Percentiles rank a stretch among this genome's conserved stretches.
phyloP scores from a whole-genome alignment of 2,113 vertebrate species.

The Polypterus bichir region DNA sequence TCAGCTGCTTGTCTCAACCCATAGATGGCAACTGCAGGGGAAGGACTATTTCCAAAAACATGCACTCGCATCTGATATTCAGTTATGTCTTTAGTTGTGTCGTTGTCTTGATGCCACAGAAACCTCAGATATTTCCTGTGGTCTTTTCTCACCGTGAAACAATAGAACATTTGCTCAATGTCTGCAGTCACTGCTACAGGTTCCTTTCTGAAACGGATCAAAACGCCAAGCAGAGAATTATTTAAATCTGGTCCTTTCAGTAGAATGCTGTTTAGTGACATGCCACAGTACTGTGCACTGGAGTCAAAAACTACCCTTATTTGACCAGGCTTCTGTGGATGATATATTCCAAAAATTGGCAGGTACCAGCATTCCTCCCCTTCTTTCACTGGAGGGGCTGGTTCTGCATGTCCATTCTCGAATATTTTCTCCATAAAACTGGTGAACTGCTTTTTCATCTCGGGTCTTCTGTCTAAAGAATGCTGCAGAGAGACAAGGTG shows the following conservation, averaged over 20 bases:
- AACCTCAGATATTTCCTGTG: background rate
- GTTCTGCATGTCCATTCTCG: conserved; percentile 9
- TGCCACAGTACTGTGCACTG: background rate
- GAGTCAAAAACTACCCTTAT: conserved; percentile 14
- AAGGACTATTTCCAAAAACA: conserved; percentile 12
- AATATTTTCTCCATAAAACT: conserved; percentile 9
- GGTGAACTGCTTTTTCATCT: background rate
- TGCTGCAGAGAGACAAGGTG: no score
- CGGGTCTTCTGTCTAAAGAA: no score
- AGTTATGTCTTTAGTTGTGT: conserved; percentile 2
- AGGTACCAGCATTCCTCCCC: conserved; percentile 7
- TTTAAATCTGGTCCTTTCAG: conserved; percentile 4
- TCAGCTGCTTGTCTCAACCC: background rate
- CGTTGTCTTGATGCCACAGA: conserved; percentile 9
- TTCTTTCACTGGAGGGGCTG: conserved; percentile 1
- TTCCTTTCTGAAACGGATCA: conserved; percentile 2
- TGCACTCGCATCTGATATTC: conserved; percentile 12
- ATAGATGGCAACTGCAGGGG: background rate
- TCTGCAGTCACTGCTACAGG: background rate
- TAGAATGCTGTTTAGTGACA: conserved; percentile 4
- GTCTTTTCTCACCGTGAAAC: conserved; percentile 5
- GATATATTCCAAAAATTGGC: conserved; percentile 7
- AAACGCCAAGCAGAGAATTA: background rate
- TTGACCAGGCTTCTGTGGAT: conserved; percentile 7
- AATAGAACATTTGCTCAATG: conserved; percentile 13